These are phyloP conservation scores for Chrysaora quinquecirrha DNA, from an alignment of 30 jellyfish, hydroid and myxozoan species.

Conservation along the genomic window DNA sequence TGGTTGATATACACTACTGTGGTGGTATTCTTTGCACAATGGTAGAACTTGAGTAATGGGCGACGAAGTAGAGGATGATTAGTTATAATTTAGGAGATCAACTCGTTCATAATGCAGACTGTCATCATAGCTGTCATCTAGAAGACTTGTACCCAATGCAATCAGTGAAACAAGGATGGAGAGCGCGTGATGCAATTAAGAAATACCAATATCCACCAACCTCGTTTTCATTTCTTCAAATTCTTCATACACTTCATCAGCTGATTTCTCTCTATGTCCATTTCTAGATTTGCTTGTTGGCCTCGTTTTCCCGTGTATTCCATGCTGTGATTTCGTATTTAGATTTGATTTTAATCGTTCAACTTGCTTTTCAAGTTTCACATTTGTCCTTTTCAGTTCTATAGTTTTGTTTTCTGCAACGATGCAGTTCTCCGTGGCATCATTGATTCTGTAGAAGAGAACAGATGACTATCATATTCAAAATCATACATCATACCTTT, in stretches of 20 bases:
- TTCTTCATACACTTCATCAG: slow-evolving; percentile 43
- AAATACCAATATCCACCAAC: too few relatives aligned
- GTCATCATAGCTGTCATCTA: too few relatives aligned
- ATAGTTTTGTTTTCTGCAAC: slow-evolving; percentile 50
- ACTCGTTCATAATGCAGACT: too few relatives aligned
- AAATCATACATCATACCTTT: not conserved
- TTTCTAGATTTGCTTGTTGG: slow-evolving; percentile 55
- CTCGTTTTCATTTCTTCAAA: slow-evolving; percentile 64
- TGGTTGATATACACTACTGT: too few relatives aligned
- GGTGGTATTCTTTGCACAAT: too few relatives aligned
- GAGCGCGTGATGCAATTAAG: not conserved
- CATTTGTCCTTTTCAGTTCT: slow-evolving; percentile 73
- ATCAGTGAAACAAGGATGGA: slow-evolving; percentile 2
- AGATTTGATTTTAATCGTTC: slow-evolving; percentile 46
- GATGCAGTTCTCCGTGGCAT: slow-evolving; percentile 55
- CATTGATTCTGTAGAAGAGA: slow-evolving; percentile 55
- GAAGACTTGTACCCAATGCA: too few relatives aligned
- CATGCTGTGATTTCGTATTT: slow-evolving; percentile 26
- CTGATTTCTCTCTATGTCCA: slow-evolving; percentile 29
- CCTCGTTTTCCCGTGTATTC: slow-evolving; percentile 18
- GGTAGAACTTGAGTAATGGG: too few relatives aligned
- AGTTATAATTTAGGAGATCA: too few relatives aligned
- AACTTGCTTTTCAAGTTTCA: slow-evolving; percentile 76
- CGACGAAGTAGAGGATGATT: too few relatives aligned
- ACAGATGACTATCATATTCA: not conserved